Evolutionary conservation across 2,797 vertebrate genomes (phyloP).

Genomic region (Hybognathus amarus): DNA sequence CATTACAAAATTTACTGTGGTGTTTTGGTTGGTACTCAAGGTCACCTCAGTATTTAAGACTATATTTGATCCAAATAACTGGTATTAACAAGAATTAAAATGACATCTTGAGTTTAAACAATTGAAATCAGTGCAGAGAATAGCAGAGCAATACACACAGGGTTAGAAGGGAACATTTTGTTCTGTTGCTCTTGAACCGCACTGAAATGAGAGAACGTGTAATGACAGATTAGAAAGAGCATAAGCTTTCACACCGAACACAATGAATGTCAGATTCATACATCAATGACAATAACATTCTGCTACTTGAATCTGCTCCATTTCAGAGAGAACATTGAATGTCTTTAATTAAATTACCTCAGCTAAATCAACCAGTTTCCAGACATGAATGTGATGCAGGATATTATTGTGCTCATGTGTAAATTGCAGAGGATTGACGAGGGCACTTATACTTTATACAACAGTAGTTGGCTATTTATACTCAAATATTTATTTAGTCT

Average conservation of each 20-base stretch:
- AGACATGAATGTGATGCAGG: neutral
- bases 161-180: neutral
- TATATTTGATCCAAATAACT: neutral
- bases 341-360: neutral
- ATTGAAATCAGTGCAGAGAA: neutral
- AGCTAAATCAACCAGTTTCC: constrained; percentile 2
- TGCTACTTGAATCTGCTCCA: neutral
- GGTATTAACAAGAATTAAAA: neutral
- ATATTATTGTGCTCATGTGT: neutral
- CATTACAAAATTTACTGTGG: neutral
- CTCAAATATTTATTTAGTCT: neutral
- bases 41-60: neutral
- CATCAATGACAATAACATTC: neutral
- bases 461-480: neutral
- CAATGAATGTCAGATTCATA: neutral
- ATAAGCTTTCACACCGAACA: neutral
- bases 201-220: neutral
- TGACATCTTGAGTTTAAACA: neutral
- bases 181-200: neutral
- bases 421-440: neutral
- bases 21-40: neutral
- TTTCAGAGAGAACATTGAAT: neutral
- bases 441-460: neutral
- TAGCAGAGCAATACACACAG: neutral
- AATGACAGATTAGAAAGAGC: neutral